Evolutionary conservation across 1,140 invertebrate species (phyloP), one percentile per base, ranked within the genome.

Genomic region (Drosophila varians): DNA sequence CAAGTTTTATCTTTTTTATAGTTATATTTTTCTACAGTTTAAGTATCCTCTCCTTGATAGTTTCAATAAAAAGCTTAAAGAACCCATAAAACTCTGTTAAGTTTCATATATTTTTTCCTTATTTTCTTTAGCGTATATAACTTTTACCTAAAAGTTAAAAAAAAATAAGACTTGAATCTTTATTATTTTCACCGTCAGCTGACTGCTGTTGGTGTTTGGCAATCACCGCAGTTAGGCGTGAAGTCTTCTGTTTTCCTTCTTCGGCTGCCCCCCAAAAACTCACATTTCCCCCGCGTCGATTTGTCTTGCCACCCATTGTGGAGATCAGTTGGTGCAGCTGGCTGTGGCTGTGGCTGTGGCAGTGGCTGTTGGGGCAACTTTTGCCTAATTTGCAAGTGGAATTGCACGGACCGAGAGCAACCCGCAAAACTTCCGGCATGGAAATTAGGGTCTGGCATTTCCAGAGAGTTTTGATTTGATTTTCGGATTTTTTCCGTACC

Each of bases 381-480:
- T 60, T 60, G 54, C 47, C 77, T 82, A 82, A 83, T 80, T 83
- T 84, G 80, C 80, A 86, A 86, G 75, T 68, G 54, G 65, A 71
- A 76, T 84, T 75, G 71, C 72, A 78, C 47, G 71, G 66, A 49
- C 77, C 56, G 55, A 55, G 65, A 58, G 65, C 76, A 65, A 28
- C 34, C 53, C 49, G 47, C 68, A 36, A 68, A 62, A 83, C 80
- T 84, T 84, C 79, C 79, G 79, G 80, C 79, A 84, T 72, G 55
- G 61, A 84, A 86, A 84, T 86, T 84, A 79, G 62, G 80, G 66
- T 74, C 55, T 83, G 74, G 64, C 58, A 66, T 72, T 77, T 60
- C 28, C 77, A 57, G 70, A 71, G 64, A 84, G 71, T 71, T 73
- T 71, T 64, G 54, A 83, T 83, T 83, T 58, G 62, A 57, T 77